Evolutionary conservation across 2,797 vertebrate genomes (phyloP), one percentile per base, ranked within the genome.

Genomic region (Pseudomugil gertrudae): DNA sequence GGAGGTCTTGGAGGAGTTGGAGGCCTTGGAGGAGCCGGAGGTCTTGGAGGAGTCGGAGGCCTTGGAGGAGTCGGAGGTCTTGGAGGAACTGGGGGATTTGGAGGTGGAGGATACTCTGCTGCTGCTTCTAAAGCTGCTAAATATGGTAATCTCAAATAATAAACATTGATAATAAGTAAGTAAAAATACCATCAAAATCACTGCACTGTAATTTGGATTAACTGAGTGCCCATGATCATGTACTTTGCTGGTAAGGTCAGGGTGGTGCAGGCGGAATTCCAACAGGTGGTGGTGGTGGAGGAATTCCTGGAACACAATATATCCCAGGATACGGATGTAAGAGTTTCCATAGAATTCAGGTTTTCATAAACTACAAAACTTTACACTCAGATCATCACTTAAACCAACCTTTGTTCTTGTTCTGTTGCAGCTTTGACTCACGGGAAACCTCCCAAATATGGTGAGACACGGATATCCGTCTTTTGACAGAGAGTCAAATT

Each of bases 301-400:
- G 11, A 47, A 2, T 66, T 63, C 83, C 85, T 45, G 84, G 82
- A 57, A 45, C 40, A 14, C 69, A 71, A 21, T 67, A 62, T 72
- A 15, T 87, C n/a, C 89, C 89, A 45, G 87, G 88, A 83, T 90
- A 90, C 72, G 89, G 86, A 76, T 87, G 90, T 90, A 81, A 89
- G 84, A 27, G 32, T 53, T 2, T 1, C 0, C 7, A 47, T 9
- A 23, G 15, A 21, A 2, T 21, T 81, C 33, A 47, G 0, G 29
- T 33, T 11, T 30, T 19, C 15, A 26, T 4, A 3, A 48, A 1
- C 24, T 43, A 29, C 24, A 19, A 27, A 53, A 35, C 1, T 47
- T 47, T 69, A 0, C 30, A 30, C 38, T 30, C 30, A 57, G 52
- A 24, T 27, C 50, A 45, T 5, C 14, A 7, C 9, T 54, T 43